These are phyloP conservation scores for Luperina testacea DNA, from an alignment of 2,888 invertebrate species.

Conservation along the genomic window DNA sequence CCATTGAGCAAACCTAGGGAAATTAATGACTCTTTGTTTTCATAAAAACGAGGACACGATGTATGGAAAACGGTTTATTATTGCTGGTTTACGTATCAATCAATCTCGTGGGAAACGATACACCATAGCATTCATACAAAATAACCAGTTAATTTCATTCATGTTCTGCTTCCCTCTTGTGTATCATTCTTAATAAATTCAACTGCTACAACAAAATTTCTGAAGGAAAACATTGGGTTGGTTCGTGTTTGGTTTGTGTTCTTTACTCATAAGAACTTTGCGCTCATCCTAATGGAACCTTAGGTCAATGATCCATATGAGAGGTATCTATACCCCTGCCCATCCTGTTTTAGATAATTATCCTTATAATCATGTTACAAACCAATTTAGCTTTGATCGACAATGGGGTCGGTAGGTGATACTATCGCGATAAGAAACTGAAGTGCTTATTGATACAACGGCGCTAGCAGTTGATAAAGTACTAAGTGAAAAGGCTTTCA, in stretches of 20 bases:
- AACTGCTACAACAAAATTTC: neutral
- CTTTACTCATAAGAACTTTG: neutral
- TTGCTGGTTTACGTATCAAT: conserved; percentile 24
- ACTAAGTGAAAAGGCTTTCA: conserved; percentile 29
- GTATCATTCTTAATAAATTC: neutral
- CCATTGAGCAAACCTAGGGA: conserved; percentile 72
- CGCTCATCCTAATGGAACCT: neutral
- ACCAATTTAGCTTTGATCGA: conserved; percentile 56
- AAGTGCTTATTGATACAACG: conserved; percentile 56
- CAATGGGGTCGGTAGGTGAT: conserved; percentile 47
- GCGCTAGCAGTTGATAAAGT: conserved; percentile 47
- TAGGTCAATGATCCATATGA: conserved; percentile 18
- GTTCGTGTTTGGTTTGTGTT: neutral
- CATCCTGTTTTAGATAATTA: conserved; percentile 38
- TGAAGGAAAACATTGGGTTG: neutral
- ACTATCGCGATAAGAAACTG: conserved; percentile 51
- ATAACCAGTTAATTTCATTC: neutral
- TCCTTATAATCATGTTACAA: conserved; percentile 12
- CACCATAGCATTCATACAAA: neutral
- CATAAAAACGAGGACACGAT: conserved; percentile 54
- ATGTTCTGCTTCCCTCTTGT: neutral
- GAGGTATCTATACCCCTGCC: conserved; percentile 3
- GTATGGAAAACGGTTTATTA: conserved; percentile 41
- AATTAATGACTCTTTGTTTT: conserved; percentile 72
- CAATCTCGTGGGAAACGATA: conserved; percentile 27